Conservation (phyloP, 1,140 invertebrate genomes). For the Dolichoris vasculosae region DNA sequence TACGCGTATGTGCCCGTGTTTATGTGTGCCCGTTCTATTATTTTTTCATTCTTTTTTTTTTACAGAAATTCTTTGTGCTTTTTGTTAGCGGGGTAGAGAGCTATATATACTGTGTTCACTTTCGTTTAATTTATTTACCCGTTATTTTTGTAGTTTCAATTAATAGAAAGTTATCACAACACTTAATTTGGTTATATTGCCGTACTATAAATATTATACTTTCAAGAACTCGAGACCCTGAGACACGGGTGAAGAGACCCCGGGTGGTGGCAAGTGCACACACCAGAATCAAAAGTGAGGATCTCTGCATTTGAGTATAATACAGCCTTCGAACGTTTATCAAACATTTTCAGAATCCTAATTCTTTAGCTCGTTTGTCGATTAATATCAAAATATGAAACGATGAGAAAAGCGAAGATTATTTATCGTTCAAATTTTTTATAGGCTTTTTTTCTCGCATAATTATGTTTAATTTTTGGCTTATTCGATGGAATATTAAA, state of each 20-base stretch:
- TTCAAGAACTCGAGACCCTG: slow-evolving; percentile 71
- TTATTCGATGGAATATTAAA: not conserved
- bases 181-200: slow-evolving; percentile 71
- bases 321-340: slow-evolving; percentile 56
- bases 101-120: slow-evolving; percentile 75
- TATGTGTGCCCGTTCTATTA: slow-evolving; percentile 56
- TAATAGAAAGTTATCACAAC: slow-evolving; percentile 72
- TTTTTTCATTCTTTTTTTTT: slow-evolving; percentile 50
- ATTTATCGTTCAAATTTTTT: not conserved
- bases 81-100: slow-evolving; percentile 80
- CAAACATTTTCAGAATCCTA: slow-evolving; percentile 37
- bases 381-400: slow-evolving; percentile 21
- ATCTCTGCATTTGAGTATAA: slow-evolving; percentile 71
- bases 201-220: slow-evolving; percentile 57
- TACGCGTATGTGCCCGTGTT: slow-evolving; percentile 50
- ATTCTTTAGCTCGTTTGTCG: not conserved
- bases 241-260: slow-evolving; percentile 64
- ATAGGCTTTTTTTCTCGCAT: not conserved
- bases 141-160: slow-evolving; percentile 69
- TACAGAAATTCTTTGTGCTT: slow-evolving; percentile 67
- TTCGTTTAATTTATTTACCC: slow-evolving; percentile 52
- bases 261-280: slow-evolving; percentile 60
- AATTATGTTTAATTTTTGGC: not conserved
- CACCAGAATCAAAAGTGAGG: slow-evolving; percentile 66
- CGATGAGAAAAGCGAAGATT: slow-evolving; percentile 28